phyloP scores from a whole-genome alignment of 2,888 invertebrate genomes.

The Spatulosminthurus flaviceps region DNA sequence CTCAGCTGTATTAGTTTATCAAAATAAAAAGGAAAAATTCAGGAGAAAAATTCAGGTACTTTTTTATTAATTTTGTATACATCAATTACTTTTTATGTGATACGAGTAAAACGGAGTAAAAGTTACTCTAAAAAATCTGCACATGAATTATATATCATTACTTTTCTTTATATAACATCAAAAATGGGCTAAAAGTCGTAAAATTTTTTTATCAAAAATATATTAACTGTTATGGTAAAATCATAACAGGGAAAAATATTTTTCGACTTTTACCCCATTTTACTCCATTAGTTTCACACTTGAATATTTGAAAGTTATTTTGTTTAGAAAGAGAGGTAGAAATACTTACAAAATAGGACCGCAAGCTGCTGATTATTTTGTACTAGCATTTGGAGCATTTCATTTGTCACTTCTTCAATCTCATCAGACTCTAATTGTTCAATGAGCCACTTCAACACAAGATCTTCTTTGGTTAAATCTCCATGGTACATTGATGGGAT shows the following conservation, averaged over 20 bases:
- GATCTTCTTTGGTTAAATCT: constrained; percentile 87
- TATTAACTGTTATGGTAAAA: no score
- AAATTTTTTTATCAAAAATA: neutral
- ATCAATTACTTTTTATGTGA: neutral
- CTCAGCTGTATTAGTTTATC: constrained; percentile 58
- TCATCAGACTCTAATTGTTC: constrained; percentile 90
- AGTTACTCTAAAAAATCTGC: neutral
- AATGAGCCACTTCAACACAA: constrained; percentile 79
- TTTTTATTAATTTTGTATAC: neutral
- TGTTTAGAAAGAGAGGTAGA: neutral
- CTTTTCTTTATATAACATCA: neutral
- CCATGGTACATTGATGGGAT: constrained; percentile 88
- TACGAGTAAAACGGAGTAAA: constrained; percentile 4
- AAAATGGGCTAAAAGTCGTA: constrained; percentile 24
- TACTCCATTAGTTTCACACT: constrained; percentile 11
- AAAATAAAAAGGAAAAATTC: constrained; percentile 37
- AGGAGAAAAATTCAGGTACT: neutral
- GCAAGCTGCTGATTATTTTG: constrained; percentile 89
- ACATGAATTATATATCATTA: no score
- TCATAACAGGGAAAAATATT: neutral
- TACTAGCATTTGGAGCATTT: constrained; percentile 89
- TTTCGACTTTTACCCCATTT: constrained; percentile 27
- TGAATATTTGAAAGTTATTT: neutral
- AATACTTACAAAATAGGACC: constrained; percentile 85
- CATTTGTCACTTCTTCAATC: constrained; percentile 93